These are phyloP conservation scores for Notechis scutatus DNA, from an alignment of 2,113 vertebrate species.

Conservation along the genomic window DNA sequence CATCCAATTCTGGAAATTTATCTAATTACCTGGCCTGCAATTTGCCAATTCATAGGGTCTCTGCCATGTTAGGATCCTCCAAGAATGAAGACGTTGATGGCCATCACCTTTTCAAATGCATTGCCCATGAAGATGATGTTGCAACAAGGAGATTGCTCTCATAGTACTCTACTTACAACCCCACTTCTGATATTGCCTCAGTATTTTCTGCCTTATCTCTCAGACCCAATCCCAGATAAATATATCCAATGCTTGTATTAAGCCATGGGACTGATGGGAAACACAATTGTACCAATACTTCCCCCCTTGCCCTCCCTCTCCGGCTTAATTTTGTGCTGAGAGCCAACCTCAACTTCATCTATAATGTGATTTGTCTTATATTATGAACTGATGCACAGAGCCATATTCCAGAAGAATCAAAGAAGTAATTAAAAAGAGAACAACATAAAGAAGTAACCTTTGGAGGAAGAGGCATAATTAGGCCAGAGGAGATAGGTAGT, in stretches of 20 bases:
- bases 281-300: neutral
- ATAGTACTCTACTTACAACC: neutral
- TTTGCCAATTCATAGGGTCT: neutral
- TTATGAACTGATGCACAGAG: slow-evolving; percentile 32
- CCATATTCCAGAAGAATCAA: neutral
- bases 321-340: neutral
- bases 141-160: neutral
- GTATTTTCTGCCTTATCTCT: neutral
- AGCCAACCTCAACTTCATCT: neutral
- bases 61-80: neutral
- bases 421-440: slow-evolving; percentile 2
- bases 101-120: neutral
- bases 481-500: slow-evolving; percentile 34
- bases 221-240: neutral
- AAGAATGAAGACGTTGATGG: neutral
- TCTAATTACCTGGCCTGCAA: neutral
- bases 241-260: neutral
- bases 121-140: neutral
- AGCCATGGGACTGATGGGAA: neutral
- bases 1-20: neutral
- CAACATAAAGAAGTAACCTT: slow-evolving; percentile 48
- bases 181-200: neutral
- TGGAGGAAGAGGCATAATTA: slow-evolving; percentile 51
- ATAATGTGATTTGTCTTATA: slow-evolving; percentile 17
- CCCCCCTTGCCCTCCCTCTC: neutral